Evolutionary conservation across 2,797 vertebrate species (phyloP), one percentile per base, ranked within the genome.

Genomic region (Alcedo quadribrachys): DNA sequence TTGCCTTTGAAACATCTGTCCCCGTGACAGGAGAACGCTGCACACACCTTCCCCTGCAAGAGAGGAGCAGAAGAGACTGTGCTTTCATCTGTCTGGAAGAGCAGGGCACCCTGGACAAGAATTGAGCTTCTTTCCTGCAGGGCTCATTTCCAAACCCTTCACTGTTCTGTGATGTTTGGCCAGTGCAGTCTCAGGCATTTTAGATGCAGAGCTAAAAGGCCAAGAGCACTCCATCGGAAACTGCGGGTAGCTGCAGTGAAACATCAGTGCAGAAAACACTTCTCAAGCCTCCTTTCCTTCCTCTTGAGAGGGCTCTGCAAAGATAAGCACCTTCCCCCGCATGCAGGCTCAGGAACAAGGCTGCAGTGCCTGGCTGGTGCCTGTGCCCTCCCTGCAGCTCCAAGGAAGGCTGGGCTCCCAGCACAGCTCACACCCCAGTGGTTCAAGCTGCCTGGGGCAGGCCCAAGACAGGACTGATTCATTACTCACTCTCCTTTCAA

Each of bases 11-110:
- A 99, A 94, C 98, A 99, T 5, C 63, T 73, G 0, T 91, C 46
- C 12, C 97, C 97, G 0, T 28, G 94, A 78, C 98, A 99, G 71
- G 45, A 96, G 35, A 98, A 97, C 0, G 25, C 51, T 46, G 92
- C 62, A 40, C 98, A 99, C 95, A 97, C 97, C 37, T 98, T 98
- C 28, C 96, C 97, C 98, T 98, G 12, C 28, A 82, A 89, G 60
- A 91, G 18, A 95, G 58, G 46, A 35, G 1, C 15, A 8, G 51
- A 73, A 55, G 42, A 65, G 63, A 74, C 19, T 15, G 14, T 4
- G 4, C 22, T 7, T 28, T 60, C 22, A 43, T 42, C n/a, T 10
- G 19, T 15, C 25, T 9, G 1, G 76, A 65, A 65, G 12, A 62
- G 27, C 57, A 57, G 75, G 62, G 42, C 33, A 20, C 3, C 0